Base-by-base conservation (phyloP, 92 coral and sea anemone species). In the Palythoa heliodiscus region DNA sequence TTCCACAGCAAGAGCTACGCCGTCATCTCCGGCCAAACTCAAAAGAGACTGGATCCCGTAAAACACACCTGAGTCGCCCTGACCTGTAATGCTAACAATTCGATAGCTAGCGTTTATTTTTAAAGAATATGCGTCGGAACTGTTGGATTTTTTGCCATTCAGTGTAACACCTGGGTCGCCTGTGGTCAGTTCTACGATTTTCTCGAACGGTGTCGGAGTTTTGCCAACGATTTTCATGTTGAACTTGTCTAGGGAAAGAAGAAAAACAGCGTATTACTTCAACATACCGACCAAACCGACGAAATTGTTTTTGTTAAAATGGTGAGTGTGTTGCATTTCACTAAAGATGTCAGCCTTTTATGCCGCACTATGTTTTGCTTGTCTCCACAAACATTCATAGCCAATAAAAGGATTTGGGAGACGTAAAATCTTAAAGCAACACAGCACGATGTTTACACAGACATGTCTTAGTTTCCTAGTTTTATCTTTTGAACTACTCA, bases 31-130 rank as follows among this genome's bases (percentile, higher is more conserved):
- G 2, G 87, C 83, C 71, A 93, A 79, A 3, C 92, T 89, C 37
- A 95, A 77, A 7, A 95, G 91, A 19, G 98, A 89, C 92, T 93
- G 95, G 71, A 93, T 75, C 12, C 97, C 98, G 87, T 95, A 90
- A 84, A 95, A 95, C 57, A 91, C 95, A 0, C 97, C 98, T 20
- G 89, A 60, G 20, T 83, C 53, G 25, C 75, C 58, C 25, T 82
- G 57, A 19, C 97, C 98, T 17, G 87, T 74, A 13, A 95, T 78
- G 37, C 75, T 85, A n/a, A 95, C 80, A 50, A 17, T 61, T 66
- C 87, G 64, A 24, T 84, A 66, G 19, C 86, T 19, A 3, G 48
- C 82, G 71, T 84, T 70, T 12, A 95, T 78, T 11, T 83, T 82
- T 19, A 95, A 60, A 73, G 52, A 52, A 79, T 95, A 95, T 55